These are phyloP conservation scores for Ameiurus melas DNA, from an alignment of 2,113 vertebrate genomes.

Conservation along the genomic window DNA sequence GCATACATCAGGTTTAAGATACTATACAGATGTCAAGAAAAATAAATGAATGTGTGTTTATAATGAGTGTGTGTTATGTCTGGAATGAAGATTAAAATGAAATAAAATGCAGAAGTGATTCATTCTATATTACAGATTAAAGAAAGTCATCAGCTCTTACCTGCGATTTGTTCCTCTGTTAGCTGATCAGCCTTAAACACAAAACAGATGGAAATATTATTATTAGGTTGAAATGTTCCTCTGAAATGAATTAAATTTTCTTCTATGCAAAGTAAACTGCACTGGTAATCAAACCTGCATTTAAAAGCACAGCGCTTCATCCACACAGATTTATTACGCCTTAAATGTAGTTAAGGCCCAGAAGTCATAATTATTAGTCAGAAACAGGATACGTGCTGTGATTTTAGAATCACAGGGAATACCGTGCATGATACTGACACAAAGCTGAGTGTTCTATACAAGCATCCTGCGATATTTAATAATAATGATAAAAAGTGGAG, in stretches of 20 bases:
- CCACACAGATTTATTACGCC: neutral
- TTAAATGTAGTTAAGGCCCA: too few relatives aligned
- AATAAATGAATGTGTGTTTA: too few relatives aligned
- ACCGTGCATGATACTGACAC: neutral
- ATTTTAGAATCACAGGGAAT: neutral
- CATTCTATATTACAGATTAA: neutral
- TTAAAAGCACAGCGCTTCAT: neutral
- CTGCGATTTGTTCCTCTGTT: constrained; percentile 89
- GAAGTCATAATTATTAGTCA: too few relatives aligned
- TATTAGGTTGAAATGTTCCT: neutral
- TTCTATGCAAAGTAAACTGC: neutral
- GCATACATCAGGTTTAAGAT: too few relatives aligned
- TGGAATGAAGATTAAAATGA: neutral
- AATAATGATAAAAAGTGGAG: too few relatives aligned
- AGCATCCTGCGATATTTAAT: neutral
- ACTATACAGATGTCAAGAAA: too few relatives aligned
- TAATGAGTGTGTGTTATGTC: too few relatives aligned
- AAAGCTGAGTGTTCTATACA: neutral
- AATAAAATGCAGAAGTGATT: neutral
- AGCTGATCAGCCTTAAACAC: constrained; percentile 83
- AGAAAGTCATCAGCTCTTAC: constrained; percentile 58
- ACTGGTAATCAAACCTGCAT: neutral
- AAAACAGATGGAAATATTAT: constrained; percentile 50
- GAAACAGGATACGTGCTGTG: too few relatives aligned
- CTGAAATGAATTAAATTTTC: neutral